These are phyloP conservation scores for Tragelaphus buxtoni DNA, from an alignment of 2,113 vertebrate species.

Conservation along the genomic window DNA sequence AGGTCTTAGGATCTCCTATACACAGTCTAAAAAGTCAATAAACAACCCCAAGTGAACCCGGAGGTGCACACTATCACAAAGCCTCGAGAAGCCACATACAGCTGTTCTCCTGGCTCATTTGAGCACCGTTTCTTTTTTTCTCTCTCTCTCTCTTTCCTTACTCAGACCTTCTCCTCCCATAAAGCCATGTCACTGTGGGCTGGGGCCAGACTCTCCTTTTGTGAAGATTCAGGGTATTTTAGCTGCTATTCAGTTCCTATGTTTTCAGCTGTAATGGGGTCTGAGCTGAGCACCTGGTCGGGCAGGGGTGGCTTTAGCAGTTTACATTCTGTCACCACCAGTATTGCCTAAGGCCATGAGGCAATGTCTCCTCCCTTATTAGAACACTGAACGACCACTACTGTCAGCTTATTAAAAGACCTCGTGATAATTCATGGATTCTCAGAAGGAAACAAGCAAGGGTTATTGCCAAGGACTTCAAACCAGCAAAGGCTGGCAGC, in stretches of 20 bases:
- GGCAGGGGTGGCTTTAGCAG: neutral
- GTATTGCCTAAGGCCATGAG: neutral
- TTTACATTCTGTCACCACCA: constrained; percentile 43
- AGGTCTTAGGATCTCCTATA: constrained; percentile 70
- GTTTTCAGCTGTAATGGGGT: constrained; percentile 73
- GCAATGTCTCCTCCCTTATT: neutral
- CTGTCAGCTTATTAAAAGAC: fast-evolving
- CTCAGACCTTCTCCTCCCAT: constrained; percentile 30
- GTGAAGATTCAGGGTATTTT: constrained; percentile 78
- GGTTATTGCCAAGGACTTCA: neutral
- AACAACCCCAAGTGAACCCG: constrained; percentile 81
- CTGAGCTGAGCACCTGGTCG: neutral
- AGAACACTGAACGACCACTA: neutral
- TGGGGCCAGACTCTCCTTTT: constrained; percentile 61
- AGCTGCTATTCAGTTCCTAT: constrained; percentile 82
- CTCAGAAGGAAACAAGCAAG: neutral
- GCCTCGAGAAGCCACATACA: constrained; percentile 30
- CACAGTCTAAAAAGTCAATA: constrained; percentile 85
- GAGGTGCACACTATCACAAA: constrained; percentile 76
- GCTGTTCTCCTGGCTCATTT: constrained; percentile 45
- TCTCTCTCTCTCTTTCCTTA: constrained; percentile 79
- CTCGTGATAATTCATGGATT: fast-evolving
- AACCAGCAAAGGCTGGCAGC: neutral
- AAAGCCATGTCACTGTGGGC: constrained; percentile 36
- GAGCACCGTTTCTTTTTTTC: neutral